Conservation (phyloP, 1,140 invertebrate genomes). For the Drosophila parabipectinata region DNA sequence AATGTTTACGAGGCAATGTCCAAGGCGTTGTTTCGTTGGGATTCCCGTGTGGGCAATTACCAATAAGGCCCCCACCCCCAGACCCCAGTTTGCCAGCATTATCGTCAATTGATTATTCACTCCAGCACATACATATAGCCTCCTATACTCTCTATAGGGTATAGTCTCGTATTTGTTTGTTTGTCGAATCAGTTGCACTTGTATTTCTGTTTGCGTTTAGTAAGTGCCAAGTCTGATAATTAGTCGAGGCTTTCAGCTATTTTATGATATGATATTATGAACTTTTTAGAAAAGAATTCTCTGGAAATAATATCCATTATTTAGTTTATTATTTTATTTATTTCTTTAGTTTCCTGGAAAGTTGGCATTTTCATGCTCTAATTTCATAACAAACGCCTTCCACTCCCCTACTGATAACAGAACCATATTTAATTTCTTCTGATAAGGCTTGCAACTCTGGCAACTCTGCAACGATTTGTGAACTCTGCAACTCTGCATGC, state of each 20-base stretch:
- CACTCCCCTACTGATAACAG: conserved; percentile 17
- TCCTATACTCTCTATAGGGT: not conserved
- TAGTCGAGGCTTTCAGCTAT: not conserved
- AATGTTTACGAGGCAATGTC: conserved; percentile 48
- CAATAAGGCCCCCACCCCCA: conserved; percentile 41
- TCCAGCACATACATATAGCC: conserved; percentile 24
- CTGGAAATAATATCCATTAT: no score
- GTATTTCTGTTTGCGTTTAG: conserved; percentile 8
- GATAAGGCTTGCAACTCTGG: conserved; percentile 14
- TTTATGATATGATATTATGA: not conserved
- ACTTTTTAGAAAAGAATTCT: not conserved
- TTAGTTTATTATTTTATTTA: not conserved
- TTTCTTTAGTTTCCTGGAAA: not conserved
- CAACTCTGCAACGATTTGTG: conserved; percentile 29
- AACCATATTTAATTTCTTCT: not conserved
- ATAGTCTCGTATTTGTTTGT: not conserved
- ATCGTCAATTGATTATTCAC: conserved; percentile 76
- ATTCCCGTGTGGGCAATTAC: conserved; percentile 77
- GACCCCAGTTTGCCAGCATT: conserved; percentile 24
- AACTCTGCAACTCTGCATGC: not conserved
- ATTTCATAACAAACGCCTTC: not conserved
- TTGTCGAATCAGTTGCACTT: conserved; percentile 13
- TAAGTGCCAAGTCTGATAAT: conserved; percentile 21
- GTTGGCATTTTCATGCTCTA: not conserved
- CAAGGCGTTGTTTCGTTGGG: conserved; percentile 54